Evolutionary conservation across 2,113 vertebrate species (phyloP), one percentile per base, ranked within the genome.

Genomic region (Butorides virescens): DNA sequence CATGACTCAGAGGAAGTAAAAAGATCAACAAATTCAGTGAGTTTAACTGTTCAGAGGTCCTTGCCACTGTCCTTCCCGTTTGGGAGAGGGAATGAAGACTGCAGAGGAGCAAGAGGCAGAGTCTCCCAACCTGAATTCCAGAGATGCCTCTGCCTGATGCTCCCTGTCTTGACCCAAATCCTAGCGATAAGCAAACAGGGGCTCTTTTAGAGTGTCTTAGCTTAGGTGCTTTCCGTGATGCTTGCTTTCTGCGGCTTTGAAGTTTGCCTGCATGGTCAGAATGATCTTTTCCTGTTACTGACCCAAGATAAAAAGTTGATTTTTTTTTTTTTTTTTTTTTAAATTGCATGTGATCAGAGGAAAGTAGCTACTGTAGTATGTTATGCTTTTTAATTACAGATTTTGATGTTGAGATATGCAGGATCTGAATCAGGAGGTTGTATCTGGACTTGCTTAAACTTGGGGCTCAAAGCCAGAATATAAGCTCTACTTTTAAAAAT

Each of bases 1-100:
- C 46, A 13, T 96, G 95, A 91, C 93, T 95, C 93, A 90, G 0
- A 86, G 90, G 92, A 97, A 92, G 55, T 71, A 47, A 79, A 84
- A 93, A 79, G 85, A 86, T 83, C 11, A 85, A 74, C 88, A 94
- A 47, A 74, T 90, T 80, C n/a, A 44, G 20, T 36, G 29, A 5
- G 2, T 92, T 88, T 80, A 86, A 90, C 88, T 47, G 58, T 86
- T 93, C 58, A 20, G 6, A 47, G 56, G 73, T 94, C 36, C 58
- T 90, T 2, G 2, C 29, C 29, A 18, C 55, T 56, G 49, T 32
- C 82, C 63, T 74, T 86, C 59, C 66, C 46, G 4, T 21, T 4
- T 37, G 13, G 37, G 34, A 27, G 55, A 73, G 63, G 46, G 44
- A 77, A 13, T 7, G 15, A 58, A n/a, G 62, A 16, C 30, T 39